Percentiles rank a stretch among this genome's conserved stretches.
These are phyloP conservation scores for Rhinolophus sinicus DNA, from an alignment of 2,113 vertebrate genomes.

Conservation along the genomic window DNA sequence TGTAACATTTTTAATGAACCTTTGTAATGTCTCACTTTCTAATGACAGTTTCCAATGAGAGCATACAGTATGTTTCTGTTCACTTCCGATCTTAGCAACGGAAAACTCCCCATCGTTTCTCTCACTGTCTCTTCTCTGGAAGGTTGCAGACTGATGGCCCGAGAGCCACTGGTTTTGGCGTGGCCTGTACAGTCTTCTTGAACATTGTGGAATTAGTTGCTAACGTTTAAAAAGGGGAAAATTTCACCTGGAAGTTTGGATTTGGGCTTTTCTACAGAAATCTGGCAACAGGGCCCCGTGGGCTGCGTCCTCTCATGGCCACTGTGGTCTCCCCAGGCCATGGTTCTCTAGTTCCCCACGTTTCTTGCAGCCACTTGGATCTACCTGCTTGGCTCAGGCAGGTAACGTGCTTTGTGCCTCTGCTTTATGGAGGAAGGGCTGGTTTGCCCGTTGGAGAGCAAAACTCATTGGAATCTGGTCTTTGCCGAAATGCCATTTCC, in stretches of 20 bases:
- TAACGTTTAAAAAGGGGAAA: neutral
- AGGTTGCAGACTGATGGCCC: rapidly evolving
- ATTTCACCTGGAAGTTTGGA: neutral
- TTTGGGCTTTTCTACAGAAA: neutral
- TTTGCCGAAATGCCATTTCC: neutral
- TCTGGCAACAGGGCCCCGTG: rapidly evolving
- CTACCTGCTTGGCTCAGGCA: neutral
- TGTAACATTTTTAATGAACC: neutral
- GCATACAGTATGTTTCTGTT: neutral
- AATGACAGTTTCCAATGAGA: neutral
- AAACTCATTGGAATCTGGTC: neutral
- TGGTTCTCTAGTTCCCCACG: too few relatives aligned
- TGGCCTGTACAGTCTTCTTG: too few relatives aligned
- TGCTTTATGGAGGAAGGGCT: neutral
- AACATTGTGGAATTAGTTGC: neutral
- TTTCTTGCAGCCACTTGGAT: neutral
- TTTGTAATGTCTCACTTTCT: neutral
- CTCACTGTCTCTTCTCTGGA: neutral
- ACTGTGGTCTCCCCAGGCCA: neutral
- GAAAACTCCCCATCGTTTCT: neutral
- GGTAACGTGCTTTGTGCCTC: neutral
- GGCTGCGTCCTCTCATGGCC: rapidly evolving
- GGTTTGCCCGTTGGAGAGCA: neutral
- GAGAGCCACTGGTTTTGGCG: neutral
- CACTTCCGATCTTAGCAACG: neutral